Base-by-base conservation (phyloP, 2,797 vertebrate species). In the Danio choprae region DNA sequence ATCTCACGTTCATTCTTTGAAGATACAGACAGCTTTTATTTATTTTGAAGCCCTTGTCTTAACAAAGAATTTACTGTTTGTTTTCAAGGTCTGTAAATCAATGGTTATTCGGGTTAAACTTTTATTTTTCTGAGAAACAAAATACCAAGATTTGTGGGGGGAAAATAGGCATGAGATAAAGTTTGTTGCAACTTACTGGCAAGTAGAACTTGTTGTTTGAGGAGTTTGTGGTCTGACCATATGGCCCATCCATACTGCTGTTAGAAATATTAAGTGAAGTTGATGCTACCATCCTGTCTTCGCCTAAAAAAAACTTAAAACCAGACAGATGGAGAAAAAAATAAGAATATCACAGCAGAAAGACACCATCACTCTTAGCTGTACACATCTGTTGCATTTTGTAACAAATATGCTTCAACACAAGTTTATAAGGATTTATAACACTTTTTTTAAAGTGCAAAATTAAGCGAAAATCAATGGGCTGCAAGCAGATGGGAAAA, bases 241-340 rank as follows among this genome's bases (percentile, higher is more conserved):
- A 85, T 0, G 82, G 70, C 67, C 89, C 87, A 80, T 91, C 59
- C 79, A 91, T 84, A 85, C 92, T 98, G 84, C 88, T 73, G 60
- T 97, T 97, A 83, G 96, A 95, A n/a, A 87, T 83, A 86, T 98
- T 99, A 82, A 89, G 81, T 71, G 90, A 51, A 1, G 91, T 74
- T 4, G 87, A 82, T 22, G 91, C 75, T 46, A 86, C 72, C 83
- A 89, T 86, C 69, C 88, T 84, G 22, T 92, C 88, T 79, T 95
- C 95, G 76, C 94, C 95, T 83, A 98, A 90, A 85, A 99, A 99
- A 90, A 98, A 98, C 98, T 99, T 84, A 9, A 51, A 29, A 62
- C 6, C 67, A 48, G 68, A 50, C 80, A 69, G 62, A 46, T 29
- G 18, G 77, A 55, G 76, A 70, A 40, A 63, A 22, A 44, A 71